Base-by-base conservation (phyloP, 2,113 vertebrate genomes). In the Thunnus maccoyii region DNA sequence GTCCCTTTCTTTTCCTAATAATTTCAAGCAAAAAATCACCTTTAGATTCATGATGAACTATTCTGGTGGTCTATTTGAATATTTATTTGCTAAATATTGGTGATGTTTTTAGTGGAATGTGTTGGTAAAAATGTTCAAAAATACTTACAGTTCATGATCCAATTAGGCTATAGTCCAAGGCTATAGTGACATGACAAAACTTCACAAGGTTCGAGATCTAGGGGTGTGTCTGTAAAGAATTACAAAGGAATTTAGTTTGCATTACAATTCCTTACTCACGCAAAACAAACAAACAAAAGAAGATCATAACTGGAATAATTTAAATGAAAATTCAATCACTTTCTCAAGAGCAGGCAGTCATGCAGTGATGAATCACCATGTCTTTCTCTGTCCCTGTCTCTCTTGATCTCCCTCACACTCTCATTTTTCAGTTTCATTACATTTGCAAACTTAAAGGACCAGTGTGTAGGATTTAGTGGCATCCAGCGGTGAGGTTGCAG, bases 271-370 rank as follows among this genome's bases (percentile, higher is more conserved):
- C 12, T 48, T 63, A 54, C 48, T 18, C 6, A 25, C 11, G 11
- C 22, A 44, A 3, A 58, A 18, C 36, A 41, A 41, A 41, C 9
- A 41, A 30, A 41, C 36, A 51, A 22, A 47, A 25, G 13, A n/a
- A 18, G 14, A 74, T 41, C 52, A 56, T 47, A 48, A 47, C 25
- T 32, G 30, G 54, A 73, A 84, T 78, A 22, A 76, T 72, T 84
- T 70, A 57, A 30, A 7, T 41, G 8, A 77, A 82, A 27, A 74
- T 80, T n/a, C 51, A 77, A 68, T 36, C 7, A 16, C 22, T 69
- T 69, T 65, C 44, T 36, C 14, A 61, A 12, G 52, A 76, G 58
- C 58, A 60, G 30, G 36, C 72, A 76, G 15, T 54, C 12, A 20
- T 3, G n/a, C 50, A 60, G 17, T 25, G 54, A 66, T 81, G 69